Conservation (phyloP, 2,113 vertebrate species). For the Anolis sagrei region DNA sequence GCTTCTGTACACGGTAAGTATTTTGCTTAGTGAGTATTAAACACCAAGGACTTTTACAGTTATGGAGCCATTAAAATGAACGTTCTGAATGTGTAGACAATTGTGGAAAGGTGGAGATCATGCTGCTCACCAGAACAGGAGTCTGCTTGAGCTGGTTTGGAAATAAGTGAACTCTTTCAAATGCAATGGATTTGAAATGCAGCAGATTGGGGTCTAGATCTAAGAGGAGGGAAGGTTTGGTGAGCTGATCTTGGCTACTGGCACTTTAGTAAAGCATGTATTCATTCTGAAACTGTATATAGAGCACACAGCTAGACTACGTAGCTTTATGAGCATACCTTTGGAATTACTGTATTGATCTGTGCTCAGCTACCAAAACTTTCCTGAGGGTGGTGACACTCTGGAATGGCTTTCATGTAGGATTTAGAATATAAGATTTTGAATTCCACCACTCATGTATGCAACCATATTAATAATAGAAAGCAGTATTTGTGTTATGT, state of each 20-base stretch:
- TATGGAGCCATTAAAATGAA: neutral
- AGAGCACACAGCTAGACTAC: neutral
- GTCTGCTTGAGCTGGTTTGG: neutral
- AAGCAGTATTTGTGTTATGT: neutral
- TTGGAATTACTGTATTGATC: constrained; percentile 5
- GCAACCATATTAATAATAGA: neutral
- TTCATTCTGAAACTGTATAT: neutral
- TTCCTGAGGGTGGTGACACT: neutral
- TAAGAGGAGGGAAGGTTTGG: neutral
- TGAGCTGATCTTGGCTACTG: neutral
- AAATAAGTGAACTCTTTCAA: neutral
- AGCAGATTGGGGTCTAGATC: neutral
- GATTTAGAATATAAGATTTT: neutral
- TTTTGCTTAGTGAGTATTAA: neutral
- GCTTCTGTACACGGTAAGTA: neutral
- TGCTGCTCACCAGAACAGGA: neutral
- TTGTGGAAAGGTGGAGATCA: neutral
- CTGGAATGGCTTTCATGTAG: neutral
- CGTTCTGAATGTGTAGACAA: neutral
- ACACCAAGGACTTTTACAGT: neutral
- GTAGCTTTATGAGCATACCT: neutral
- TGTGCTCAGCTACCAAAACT: neutral
- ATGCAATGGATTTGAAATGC: neutral
- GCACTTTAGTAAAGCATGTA: neutral
- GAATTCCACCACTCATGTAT: neutral